Evolutionary conservation across 2,113 vertebrate species (phyloP), one percentile per base, ranked within the genome.

Genomic region (Dicerorhinus sumatrensis): DNA sequence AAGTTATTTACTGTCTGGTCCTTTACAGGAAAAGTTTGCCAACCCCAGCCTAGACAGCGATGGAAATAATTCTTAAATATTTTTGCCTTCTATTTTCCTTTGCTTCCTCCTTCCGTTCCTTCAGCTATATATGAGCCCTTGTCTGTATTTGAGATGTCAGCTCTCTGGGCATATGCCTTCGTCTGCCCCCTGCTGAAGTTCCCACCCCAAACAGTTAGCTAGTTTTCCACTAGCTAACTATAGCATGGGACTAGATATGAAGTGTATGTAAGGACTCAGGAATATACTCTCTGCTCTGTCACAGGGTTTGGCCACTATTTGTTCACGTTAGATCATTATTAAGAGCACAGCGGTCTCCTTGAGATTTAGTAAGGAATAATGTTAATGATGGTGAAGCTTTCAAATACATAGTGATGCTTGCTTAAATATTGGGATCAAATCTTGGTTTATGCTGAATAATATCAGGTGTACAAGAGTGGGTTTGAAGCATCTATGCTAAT

Each of bases 41-140:
- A 69, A 54, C n/a, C 11, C 3, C 54, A 6, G 14, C 29, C 56
- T 80, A 54, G 54, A 54, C 42, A 31, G 54, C n/a, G 7, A 60
- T 95, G 27, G 80, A 79, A 85, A 51, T 70, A 77, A 39, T 91
- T 91, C 20, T 91, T 77, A 48, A 69, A 48, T 90, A 29, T 67
- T 69, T 89, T 90, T 67, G 65, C 29, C 23, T 76, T 56, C n/a
- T 58, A 2, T 84, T 89, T 91, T 60, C 79, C 31, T 90, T 90
- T 84, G 5, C 42, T 77, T 84, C 48, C 14, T 69, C 31, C 18
- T 70, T 33, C 33, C 33, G 5, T 48, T 69, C 73, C 33, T 39
- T 95, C 48, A 86, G n/a, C 89, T 62, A 0, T 62, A 2, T 79
- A 25, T 36, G 56, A 77, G 46, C 31, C 54, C 63, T 39, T 91